These are phyloP conservation scores for Dynastes maya DNA, from an alignment of 2,888 invertebrate genomes.

Conservation along the genomic window DNA sequence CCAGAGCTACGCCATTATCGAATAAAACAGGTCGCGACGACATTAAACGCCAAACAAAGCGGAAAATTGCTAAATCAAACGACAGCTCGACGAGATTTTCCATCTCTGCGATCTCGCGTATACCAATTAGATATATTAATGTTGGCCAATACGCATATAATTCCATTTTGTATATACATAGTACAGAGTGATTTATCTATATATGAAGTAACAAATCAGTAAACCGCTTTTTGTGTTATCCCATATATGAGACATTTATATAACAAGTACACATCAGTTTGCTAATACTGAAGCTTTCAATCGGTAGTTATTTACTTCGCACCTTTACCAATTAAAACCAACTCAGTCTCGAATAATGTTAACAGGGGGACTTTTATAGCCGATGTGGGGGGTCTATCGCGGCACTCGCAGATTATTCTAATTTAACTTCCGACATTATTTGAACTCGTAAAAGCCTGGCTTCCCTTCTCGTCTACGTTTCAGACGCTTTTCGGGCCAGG, in stretches of 20 bases:
- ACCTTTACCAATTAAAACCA: not conserved
- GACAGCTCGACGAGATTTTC: not conserved
- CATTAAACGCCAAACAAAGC: conserved; percentile 29
- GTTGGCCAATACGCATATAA: too few relatives aligned
- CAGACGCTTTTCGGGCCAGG: not conserved
- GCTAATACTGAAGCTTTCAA: too few relatives aligned
- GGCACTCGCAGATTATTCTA: conserved; percentile 33
- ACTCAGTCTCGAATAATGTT: not conserved
- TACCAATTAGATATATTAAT: too few relatives aligned
- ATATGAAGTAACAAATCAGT: too few relatives aligned
- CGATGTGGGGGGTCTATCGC: conserved; percentile 24
- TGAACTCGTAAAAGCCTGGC: conserved; percentile 30
- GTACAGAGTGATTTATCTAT: too few relatives aligned
- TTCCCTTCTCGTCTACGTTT: not conserved
- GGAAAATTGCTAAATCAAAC: conserved; percentile 37
- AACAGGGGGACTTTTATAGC: conserved; percentile 20
- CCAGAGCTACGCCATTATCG: conserved; percentile 4
- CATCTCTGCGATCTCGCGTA: too few relatives aligned
- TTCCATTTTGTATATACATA: too few relatives aligned
- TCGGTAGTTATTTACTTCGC: not conserved
- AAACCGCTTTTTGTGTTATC: too few relatives aligned
- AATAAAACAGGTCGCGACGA: conserved; percentile 12
- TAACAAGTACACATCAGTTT: too few relatives aligned
- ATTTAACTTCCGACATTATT: conserved; percentile 44
- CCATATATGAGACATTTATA: too few relatives aligned